These are phyloP conservation scores for Bambusicola thoracicus DNA, from an alignment of 2,113 vertebrate genomes.

Conservation along the genomic window DNA sequence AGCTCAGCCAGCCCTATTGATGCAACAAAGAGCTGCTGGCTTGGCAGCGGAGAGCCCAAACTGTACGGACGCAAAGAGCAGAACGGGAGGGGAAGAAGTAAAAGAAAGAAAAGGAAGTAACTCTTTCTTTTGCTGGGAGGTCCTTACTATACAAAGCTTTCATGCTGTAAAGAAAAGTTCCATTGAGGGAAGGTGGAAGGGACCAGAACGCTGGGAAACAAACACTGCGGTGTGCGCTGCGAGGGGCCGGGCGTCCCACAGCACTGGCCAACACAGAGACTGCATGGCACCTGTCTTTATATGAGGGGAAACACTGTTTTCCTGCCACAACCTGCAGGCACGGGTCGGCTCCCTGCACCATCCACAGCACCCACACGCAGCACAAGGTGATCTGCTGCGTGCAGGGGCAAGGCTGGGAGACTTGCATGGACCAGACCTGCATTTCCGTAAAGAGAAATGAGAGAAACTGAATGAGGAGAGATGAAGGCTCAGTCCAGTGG, in stretches of 20 bases:
- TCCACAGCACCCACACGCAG: rapidly evolving
- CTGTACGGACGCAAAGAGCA: background rate
- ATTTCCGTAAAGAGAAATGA: background rate
- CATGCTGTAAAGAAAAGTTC: slow-evolving; percentile 25
- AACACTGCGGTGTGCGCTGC: rapidly evolving
- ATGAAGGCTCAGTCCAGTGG: background rate
- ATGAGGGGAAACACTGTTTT: background rate
- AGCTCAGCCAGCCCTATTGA: background rate
- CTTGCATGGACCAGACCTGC: background rate
- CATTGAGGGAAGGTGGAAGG: slow-evolving; percentile 43
- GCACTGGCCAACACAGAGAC: background rate
- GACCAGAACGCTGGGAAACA: background rate
- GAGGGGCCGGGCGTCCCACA: background rate
- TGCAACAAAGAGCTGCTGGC: slow-evolving; percentile 41
- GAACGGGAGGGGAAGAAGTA: background rate
- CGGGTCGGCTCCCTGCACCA: rapidly evolving
- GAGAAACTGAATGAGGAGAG: background rate
- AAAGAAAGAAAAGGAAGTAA: slow-evolving; percentile 50
- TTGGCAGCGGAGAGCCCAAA: slow-evolving; percentile 14
- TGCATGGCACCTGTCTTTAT: background rate
- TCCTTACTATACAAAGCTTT: slow-evolving; percentile 35
- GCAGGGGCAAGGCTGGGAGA: rapidly evolving
- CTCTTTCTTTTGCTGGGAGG: background rate
- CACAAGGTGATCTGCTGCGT: background rate
- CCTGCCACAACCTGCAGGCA: background rate